Conservation (phyloP, 1,140 invertebrate species). For the Drosophila sp. region DNA sequence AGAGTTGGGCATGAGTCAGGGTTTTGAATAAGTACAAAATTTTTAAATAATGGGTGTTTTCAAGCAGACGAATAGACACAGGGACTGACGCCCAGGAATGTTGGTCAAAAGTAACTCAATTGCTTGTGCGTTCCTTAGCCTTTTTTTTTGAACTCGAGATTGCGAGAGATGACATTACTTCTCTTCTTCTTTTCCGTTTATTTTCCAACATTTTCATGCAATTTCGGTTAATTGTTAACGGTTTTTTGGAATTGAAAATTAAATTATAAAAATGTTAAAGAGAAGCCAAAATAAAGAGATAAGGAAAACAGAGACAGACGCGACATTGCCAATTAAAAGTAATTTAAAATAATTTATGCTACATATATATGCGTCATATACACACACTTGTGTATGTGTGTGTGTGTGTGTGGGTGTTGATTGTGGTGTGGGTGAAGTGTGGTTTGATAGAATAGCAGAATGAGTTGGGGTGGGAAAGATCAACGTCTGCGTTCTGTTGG, state of each 20-base stretch:
- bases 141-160: no score
- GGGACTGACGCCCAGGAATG: no score
- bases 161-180: no score
- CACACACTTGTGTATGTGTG: conserved; percentile 34
- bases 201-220: background rate
- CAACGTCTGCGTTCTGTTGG: conserved; percentile 23
- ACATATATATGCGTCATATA: conserved; percentile 51
- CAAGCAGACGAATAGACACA: no score
- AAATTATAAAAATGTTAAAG: conserved; percentile 59
- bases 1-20: no score
- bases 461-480: conserved; percentile 3
- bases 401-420: conserved; percentile 13
- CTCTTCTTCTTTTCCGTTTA: no score
- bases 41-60: no score
- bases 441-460: conserved; percentile 1
- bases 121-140: no score
- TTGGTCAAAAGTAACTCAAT: no score
- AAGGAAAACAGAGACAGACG: conserved; percentile 17
- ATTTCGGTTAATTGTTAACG: background rate
- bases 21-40: no score
- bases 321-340: conserved; percentile 77
- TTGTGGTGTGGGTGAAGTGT: conserved; percentile 31
- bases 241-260: conserved; percentile 23
- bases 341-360: conserved; percentile 79
- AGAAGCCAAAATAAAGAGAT: conserved; percentile 32